Evolutionary conservation across 2,888 invertebrate genomes (phyloP), one percentile per base, ranked within the genome.

Genomic region (Drosophila trichaetosa): DNA sequence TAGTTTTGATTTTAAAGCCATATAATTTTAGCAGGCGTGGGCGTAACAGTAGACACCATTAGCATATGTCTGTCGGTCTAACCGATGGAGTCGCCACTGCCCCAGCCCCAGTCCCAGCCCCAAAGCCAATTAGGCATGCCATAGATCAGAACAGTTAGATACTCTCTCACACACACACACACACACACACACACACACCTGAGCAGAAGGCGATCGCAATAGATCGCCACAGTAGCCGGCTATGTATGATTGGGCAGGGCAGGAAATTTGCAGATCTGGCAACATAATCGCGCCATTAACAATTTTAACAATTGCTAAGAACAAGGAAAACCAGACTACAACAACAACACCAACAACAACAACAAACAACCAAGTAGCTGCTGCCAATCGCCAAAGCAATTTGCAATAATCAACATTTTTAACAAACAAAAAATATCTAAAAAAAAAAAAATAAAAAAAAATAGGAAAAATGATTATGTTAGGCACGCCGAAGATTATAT

Each of bases 331-430:
- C 61, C 57, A 69, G 46, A 68, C 69, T 69, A 78, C 49, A 73
- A 63, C 80, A 70, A 65, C 54, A 69, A 65, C 29, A 75, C 57
- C 51, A 62, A 68, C 51, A 80, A 67, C 68, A 86, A 85, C 72
- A 88, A 82, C 76, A 84, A 84, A 81, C 75, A 87, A 79, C 83
- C 86, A 89, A 89, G 89, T 84, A 87, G 89, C 87, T 89, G 83
- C 87, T 87, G 78, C 89, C 90, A 88, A 88, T 84, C 82, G 87
- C 82, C 84, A 90, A 89, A 90, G 89, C 87, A 88, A 88, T 88
- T 88, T 88, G 89, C 87, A 90, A 89, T 88, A 90, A 88, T 88
- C 90, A 88, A 88, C 87, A 89, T 87, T 88, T 84, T 83, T 51
- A 76, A 70, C 67, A 81, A 83, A 68, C 57, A 60, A 63, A 40